Conservation (phyloP, 2,888 invertebrate genomes). For the Pristionchus exspectatus region DNA sequence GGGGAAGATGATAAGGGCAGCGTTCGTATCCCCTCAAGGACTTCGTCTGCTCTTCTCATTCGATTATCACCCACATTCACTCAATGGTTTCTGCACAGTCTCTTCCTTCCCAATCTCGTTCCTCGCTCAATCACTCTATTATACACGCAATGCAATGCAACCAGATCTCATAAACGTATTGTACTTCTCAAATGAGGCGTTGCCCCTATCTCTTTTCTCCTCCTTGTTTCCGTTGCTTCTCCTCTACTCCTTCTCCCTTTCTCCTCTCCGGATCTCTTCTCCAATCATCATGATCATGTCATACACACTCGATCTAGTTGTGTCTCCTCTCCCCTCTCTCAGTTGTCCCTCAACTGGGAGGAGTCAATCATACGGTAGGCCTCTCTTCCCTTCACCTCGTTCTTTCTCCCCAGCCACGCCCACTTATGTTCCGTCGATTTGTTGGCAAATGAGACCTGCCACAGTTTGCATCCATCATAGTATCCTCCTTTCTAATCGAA, state of each 20-base stretch:
- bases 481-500: neutral
- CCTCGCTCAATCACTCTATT: constrained; percentile 6
- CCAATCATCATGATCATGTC: constrained; percentile 47
- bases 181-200: constrained; percentile 38
- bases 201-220: constrained; percentile 26
- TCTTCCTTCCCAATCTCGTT: neutral
- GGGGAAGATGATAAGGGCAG: constrained; percentile 19
- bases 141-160: constrained; percentile 33
- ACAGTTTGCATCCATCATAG: constrained; percentile 6
- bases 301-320: constrained; percentile 48
- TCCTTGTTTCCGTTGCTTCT: constrained; percentile 23
- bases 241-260: neutral
- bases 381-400: neutral
- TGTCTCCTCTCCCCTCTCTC: constrained; percentile 38
- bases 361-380: constrained; percentile 36
- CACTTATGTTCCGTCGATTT: constrained; percentile 48
- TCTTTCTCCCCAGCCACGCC: neutral
- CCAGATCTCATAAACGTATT: constrained; percentile 40
- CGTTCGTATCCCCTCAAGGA: constrained; percentile 12
- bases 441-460: constrained; percentile 44
- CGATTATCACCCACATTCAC: neutral
- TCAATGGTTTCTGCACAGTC: neutral
- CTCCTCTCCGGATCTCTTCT: constrained; percentile 48
- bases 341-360: constrained; percentile 47
- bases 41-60: constrained; percentile 44